Percentiles rank a stretch among this genome's conserved stretches.
These are phyloP conservation scores for Oncorhynchus mykiss DNA, from an alignment of 2,113 vertebrate species.

Conservation along the genomic window DNA sequence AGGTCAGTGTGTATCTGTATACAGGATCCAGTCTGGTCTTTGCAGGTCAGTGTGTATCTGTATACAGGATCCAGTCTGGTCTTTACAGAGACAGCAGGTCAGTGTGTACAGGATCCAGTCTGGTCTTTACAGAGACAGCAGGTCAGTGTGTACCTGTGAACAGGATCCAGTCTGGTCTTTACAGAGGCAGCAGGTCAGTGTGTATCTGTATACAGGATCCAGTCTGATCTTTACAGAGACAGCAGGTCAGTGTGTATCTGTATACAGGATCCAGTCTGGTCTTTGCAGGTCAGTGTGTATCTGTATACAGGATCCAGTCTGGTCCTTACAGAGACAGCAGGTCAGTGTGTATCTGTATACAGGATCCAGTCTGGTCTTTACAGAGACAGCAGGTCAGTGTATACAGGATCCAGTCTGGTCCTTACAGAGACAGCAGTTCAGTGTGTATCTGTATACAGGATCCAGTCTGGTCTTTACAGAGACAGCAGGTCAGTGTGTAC, in stretches of 20 bases:
- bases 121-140: constrained; percentile 89
- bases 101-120: constrained; percentile 71
- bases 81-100: constrained; percentile 87
- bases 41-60: constrained; percentile 69
- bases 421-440: no score
- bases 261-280: constrained; percentile 79
- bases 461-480: no score
- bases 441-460: no score
- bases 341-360: constrained; percentile 87
- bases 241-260: constrained; percentile 71
- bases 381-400: no score
- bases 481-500: constrained; percentile 49
- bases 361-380: no score
- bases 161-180: constrained; percentile 81
- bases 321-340: no score
- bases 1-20: constrained; percentile 90
- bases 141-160: constrained; percentile 93
- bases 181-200: no score
- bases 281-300: no score
- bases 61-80: no score
- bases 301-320: no score
- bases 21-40: constrained; percentile 92
- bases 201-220: constrained; percentile 53
- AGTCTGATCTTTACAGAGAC: no score
- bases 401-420: no score